phyloP scores from a whole-genome alignment of 2,113 vertebrate genomes.

The Triplophysa siluroides region DNA sequence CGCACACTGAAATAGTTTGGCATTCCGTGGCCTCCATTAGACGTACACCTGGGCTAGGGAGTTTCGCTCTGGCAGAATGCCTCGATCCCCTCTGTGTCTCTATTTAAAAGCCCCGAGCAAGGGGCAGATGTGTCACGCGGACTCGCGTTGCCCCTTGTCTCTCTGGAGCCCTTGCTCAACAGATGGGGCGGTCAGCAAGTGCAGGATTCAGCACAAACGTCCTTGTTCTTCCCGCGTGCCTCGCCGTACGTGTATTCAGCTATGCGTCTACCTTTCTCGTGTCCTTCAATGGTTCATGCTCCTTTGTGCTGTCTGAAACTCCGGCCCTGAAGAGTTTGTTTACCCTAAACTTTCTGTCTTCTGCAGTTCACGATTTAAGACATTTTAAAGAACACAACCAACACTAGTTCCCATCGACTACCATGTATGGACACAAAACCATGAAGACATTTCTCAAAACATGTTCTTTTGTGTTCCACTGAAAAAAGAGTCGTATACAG shows the following conservation, averaged over 20 bases:
- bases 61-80: slow-evolving; percentile 34
- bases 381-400: too few species aligned
- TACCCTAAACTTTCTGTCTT: too few species aligned
- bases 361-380: too few species aligned
- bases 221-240: slow-evolving; percentile 18
- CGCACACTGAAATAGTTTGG: neutral
- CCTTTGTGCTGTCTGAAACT: slow-evolving; percentile 30
- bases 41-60: slow-evolving; percentile 38
- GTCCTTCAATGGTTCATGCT: slow-evolving; percentile 49
- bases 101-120: slow-evolving; percentile 49
- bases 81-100: slow-evolving; percentile 29
- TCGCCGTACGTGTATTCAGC: slow-evolving; percentile 43
- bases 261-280: slow-evolving; percentile 29
- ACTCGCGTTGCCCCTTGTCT: slow-evolving; percentile 66
- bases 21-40: slow-evolving; percentile 14
- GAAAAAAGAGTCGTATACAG: too few species aligned
- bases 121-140: slow-evolving; percentile 73
- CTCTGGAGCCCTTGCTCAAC: slow-evolving; percentile 71
- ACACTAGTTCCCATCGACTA: too few species aligned
- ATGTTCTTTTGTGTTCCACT: too few species aligned
- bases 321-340: neutral
- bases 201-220: slow-evolving; percentile 51
- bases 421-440: too few species aligned
- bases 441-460: too few species aligned
- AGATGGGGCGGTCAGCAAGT: slow-evolving; percentile 69